Conservation (phyloP, 2,113 vertebrate genomes). For the Paramisgurnus dabryanus region DNA sequence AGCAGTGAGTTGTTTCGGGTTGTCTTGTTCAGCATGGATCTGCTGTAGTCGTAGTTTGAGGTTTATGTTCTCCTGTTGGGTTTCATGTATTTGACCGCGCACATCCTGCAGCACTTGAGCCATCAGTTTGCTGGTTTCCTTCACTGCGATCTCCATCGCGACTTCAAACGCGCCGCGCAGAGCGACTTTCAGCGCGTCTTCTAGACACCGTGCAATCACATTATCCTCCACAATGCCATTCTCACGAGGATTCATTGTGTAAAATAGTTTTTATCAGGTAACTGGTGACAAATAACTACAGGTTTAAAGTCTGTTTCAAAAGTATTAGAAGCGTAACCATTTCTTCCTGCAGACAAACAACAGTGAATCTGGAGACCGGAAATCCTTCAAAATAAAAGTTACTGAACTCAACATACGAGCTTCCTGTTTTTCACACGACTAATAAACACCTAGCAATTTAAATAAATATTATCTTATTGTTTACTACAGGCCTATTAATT, state of each 20-base stretch:
- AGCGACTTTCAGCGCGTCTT: conserved; percentile 67
- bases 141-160: conserved; percentile 69
- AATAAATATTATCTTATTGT: too few relatives aligned
- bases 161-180: conserved; percentile 71
- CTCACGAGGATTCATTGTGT: neutral
- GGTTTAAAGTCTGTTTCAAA: too few relatives aligned
- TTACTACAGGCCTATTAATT: too few relatives aligned
- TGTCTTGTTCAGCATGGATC: neutral
- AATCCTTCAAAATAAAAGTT: conserved; percentile 42
- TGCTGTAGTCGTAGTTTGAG: conserved; percentile 62
- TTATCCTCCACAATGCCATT: neutral
- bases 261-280: neutral
- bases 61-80: conserved; percentile 64
- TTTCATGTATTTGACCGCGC: conserved; percentile 62
- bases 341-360: too few relatives aligned
- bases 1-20: neutral
- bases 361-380: too few relatives aligned
- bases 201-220: conserved; percentile 53
- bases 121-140: conserved; percentile 66
- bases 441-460: too few relatives aligned
- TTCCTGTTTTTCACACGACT: too few relatives aligned
- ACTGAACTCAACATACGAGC: neutral
- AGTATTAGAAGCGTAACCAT: too few relatives aligned
- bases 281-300: neutral
- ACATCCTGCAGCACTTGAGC: conserved; percentile 58